phyloP scores from a whole-genome alignment of 2,888 invertebrate species.

The Isoperla grammatica region DNA sequence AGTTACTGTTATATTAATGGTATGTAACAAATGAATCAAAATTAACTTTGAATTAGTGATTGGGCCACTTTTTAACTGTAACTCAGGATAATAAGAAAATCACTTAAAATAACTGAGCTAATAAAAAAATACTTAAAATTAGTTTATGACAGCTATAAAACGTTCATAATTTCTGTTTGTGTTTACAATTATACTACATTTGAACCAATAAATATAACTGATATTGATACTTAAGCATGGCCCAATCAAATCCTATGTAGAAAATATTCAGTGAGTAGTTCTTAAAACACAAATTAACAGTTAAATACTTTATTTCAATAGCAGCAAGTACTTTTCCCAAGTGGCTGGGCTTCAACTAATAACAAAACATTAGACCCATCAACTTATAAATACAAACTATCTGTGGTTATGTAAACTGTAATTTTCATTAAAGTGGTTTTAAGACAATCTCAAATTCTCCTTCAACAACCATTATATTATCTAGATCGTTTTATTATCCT shows the following conservation, averaged over 20 bases:
- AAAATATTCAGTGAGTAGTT: neutral
- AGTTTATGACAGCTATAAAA: too few species aligned
- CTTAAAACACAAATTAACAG: conserved; percentile 4
- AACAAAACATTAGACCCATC: conserved; percentile 12
- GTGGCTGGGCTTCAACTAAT: conserved; percentile 17
- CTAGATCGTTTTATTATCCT: too few species aligned
- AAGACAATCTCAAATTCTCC: conserved; percentile 14
- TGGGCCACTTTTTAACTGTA: conserved; percentile 20
- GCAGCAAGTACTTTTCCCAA: conserved; percentile 11
- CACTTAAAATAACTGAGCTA: neutral
- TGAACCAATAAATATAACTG: neutral
- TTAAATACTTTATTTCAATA: conserved; percentile 7
- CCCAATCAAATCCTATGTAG: conserved; percentile 15
- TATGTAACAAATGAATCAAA: conserved; percentile 1
- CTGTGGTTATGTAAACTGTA: conserved; percentile 27
- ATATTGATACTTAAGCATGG: conserved; percentile 1
- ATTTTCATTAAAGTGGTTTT: conserved; percentile 29
- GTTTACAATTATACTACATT: neutral
- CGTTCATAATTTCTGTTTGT: too few species aligned
- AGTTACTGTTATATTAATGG: conserved; percentile 17
- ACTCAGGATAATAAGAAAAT: conserved; percentile 17
- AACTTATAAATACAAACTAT: conserved; percentile 19
- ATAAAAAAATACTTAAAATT: too few species aligned
- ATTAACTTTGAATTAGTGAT: conserved; percentile 10
- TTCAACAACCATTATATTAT: too few species aligned